Conservation (phyloP, 2,113 vertebrate genomes). For the Puntigrus tetrazona region DNA sequence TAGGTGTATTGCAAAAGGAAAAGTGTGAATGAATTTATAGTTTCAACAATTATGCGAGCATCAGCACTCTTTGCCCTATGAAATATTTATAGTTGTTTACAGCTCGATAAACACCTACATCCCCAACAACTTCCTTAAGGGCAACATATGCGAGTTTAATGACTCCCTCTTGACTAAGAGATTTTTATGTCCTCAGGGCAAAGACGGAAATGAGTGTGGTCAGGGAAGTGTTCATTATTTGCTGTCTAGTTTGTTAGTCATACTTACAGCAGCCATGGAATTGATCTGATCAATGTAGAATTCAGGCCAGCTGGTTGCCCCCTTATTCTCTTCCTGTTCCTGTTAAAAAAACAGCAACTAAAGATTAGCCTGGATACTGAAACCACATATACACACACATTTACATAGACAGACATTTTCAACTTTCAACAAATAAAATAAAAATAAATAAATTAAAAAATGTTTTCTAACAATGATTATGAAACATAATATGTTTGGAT, state of each 20-base stretch:
- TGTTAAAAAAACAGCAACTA: slow-evolving; percentile 53
- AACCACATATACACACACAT: slow-evolving; percentile 34
- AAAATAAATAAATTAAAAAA: no score
- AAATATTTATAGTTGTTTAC: slow-evolving; percentile 28
- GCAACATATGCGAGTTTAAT: slow-evolving; percentile 19
- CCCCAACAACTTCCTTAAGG: slow-evolving; percentile 18
- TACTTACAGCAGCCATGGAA: slow-evolving; percentile 90
- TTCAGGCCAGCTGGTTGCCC: slow-evolving; percentile 89
- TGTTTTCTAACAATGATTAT: no score
- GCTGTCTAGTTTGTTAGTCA: background rate
- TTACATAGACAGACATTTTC: background rate
- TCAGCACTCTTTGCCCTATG: background rate
- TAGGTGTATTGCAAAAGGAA: background rate
- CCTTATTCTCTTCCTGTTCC: slow-evolving; percentile 92
- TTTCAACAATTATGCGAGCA: background rate
- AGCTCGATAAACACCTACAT: background rate
- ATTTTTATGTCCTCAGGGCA: background rate
- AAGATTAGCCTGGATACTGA: background rate
- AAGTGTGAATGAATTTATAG: slow-evolving; percentile 19
- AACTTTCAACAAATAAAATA: no score
- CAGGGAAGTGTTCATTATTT: slow-evolving; percentile 9
- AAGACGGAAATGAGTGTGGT: background rate
- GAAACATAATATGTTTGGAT: no score
- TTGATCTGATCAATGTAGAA: slow-evolving; percentile 94
- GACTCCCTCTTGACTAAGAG: slow-evolving; percentile 6